Evolutionary conservation across 2,113 vertebrate genomes (phyloP).

Genomic region (Tylochromis polylepis): DNA sequence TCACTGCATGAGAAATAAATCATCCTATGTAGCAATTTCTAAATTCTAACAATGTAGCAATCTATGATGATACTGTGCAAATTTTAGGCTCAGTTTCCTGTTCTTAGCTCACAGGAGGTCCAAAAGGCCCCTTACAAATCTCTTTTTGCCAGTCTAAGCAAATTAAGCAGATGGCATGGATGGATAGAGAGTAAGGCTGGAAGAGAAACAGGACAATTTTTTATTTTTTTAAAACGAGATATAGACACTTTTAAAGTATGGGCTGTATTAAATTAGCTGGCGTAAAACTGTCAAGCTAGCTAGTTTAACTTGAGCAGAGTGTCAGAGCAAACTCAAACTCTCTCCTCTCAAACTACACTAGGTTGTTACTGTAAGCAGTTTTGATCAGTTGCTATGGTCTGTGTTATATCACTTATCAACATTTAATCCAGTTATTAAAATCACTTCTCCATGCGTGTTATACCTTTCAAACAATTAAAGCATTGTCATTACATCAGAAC

Average conservation of each 20-base stretch:
- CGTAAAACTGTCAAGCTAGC: not conserved
- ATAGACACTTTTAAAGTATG: not conserved
- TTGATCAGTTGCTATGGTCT: not conserved
- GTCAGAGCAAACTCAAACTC: too few species aligned
- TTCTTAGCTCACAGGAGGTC: not conserved
- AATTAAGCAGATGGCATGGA: not conserved
- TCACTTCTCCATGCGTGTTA: not conserved
- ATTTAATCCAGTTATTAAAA: not conserved
- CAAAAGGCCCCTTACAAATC: not conserved
- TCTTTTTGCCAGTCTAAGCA: not conserved
- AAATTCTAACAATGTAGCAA: not conserved
- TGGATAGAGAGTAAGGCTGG: not conserved
- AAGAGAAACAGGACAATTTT: not conserved
- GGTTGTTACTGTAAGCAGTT: not conserved
- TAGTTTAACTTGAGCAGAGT: not conserved
- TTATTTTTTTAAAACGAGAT: not conserved
- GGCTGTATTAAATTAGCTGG: not conserved
- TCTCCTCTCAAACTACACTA: not conserved
- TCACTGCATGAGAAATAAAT: not conserved
- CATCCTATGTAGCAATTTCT: not conserved
- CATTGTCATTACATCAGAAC: not conserved
- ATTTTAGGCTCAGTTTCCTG: not conserved
- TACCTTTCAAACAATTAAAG: not conserved
- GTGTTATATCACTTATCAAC: not conserved
- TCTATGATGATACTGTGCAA: not conserved